Conservation (phyloP, 1,140 invertebrate genomes). For the Bathynomus jamesi region DNA sequence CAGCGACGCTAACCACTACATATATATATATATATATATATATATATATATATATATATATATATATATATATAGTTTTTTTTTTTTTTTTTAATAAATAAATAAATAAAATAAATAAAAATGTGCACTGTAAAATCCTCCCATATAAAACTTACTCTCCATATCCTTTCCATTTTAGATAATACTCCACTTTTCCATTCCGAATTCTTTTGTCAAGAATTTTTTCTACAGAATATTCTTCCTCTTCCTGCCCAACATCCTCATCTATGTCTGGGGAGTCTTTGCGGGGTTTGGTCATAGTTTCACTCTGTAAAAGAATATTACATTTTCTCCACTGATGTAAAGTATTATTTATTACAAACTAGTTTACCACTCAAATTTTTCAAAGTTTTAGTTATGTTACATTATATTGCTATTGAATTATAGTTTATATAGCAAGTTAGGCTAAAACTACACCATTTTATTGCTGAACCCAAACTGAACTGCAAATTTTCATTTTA, state of each 20-base stretch:
- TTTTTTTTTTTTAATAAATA: too few relatives aligned
- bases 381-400: not conserved
- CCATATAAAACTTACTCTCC: conserved; percentile 40
- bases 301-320: too few relatives aligned
- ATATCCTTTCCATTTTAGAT: conserved; percentile 50
- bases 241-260: conserved; percentile 36
- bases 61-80: too few relatives aligned
- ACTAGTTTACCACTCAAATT: not conserved
- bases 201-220: conserved; percentile 46
- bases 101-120: too few relatives aligned
- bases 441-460: not conserved
- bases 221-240: conserved; percentile 50
- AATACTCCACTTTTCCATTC: conserved; percentile 46
- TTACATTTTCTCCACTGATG: not conserved
- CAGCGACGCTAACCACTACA: too few relatives aligned
- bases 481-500: not conserved
- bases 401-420: not conserved
- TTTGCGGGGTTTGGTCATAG: not conserved
- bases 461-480: not conserved
- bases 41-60: too few relatives aligned
- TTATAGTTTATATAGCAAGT: not conserved
- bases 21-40: too few relatives aligned
- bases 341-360: not conserved
- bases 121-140: too few relatives aligned
- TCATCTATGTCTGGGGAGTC: not conserved